Evolutionary conservation across 2,888 invertebrate genomes (phyloP).

Genomic region (Gonocerus acuteangulatus): DNA sequence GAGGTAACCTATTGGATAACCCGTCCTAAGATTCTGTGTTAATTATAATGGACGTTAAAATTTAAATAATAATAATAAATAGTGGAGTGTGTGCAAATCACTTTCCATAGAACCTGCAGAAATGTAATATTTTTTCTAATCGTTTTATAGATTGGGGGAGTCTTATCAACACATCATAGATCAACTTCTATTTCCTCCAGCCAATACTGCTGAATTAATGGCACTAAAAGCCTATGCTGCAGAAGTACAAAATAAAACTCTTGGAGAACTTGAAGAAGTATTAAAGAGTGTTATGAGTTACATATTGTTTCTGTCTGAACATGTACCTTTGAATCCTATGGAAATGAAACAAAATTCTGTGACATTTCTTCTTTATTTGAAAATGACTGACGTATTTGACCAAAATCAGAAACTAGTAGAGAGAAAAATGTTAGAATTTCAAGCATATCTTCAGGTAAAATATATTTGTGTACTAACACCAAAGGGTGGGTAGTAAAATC

Average conservation of each 20-base stretch:
- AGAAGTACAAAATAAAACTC: constrained; percentile 61
- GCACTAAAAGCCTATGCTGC: constrained; percentile 67
- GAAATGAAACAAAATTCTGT: constrained; percentile 84
- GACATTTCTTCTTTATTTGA: constrained; percentile 76
- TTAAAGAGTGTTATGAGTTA: constrained; percentile 58
- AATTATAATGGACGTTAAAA: no score
- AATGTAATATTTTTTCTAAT: no score
- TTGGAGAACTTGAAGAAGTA: constrained; percentile 67
- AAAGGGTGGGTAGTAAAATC: no score
- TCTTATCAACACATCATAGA: constrained; percentile 78
- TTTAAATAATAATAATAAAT: no score
- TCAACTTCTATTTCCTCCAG: constrained; percentile 68
- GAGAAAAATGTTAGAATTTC: constrained; percentile 77
- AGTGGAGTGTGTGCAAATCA: no score
- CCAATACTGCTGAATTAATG: constrained; percentile 79
- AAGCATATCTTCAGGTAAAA: constrained; percentile 63
- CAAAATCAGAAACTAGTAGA: constrained; percentile 73
- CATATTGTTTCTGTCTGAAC: constrained; percentile 77
- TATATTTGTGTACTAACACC: background rate
- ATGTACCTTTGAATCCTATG: constrained; percentile 66
- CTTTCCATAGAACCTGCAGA: no score
- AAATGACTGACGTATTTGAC: constrained; percentile 72
- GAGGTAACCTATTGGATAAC: no score
- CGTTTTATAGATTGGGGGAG: constrained; percentile 63
- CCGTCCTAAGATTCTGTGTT: no score